These are phyloP conservation scores for Drosophila mayri DNA, from an alignment of 1,140 invertebrate genomes.

Conservation along the genomic window DNA sequence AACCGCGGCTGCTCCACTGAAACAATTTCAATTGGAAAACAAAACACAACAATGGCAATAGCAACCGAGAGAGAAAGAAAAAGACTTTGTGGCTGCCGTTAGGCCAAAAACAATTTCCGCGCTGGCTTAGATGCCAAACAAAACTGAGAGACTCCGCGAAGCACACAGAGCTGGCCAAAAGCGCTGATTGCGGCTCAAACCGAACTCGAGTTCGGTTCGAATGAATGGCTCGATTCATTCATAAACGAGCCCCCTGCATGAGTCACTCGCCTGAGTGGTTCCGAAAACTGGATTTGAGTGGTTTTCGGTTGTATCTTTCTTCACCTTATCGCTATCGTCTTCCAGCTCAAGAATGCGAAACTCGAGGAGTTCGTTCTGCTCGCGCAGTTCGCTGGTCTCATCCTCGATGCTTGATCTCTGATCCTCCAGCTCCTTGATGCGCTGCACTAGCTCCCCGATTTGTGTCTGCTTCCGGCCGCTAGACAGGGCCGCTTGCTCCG, in stretches of 20 bases:
- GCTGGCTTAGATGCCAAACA: conserved; percentile 56
- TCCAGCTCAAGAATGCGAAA: conserved; percentile 86
- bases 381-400: conserved; percentile 85
- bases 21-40: conserved; percentile 47
- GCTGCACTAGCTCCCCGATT: conserved; percentile 72
- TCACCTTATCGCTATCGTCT: conserved; percentile 85
- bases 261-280: conserved; percentile 47
- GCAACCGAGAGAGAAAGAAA: conserved; percentile 7
- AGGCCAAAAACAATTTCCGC: conserved; percentile 75
- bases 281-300: conserved; percentile 61
- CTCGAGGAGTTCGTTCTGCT: conserved; percentile 86
- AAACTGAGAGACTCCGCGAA: conserved; percentile 41
- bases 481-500: conserved; percentile 62
- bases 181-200: conserved; percentile 21
- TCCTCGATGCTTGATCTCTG: conserved; percentile 81
- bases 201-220: conserved; percentile 21
- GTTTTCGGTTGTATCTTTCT: conserved; percentile 5
- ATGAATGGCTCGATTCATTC: conserved; percentile 68
- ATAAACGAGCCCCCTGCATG: conserved; percentile 48
- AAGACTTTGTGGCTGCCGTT: conserved; percentile 55
- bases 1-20: conserved; percentile 61
- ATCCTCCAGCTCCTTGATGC: conserved; percentile 78
- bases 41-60: conserved; percentile 7
- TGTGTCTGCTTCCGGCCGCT: conserved; percentile 64
- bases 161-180: conserved; percentile 38